Evolutionary conservation across 2,888 invertebrate genomes (phyloP).

Genomic region (Lobophora halterata): DNA sequence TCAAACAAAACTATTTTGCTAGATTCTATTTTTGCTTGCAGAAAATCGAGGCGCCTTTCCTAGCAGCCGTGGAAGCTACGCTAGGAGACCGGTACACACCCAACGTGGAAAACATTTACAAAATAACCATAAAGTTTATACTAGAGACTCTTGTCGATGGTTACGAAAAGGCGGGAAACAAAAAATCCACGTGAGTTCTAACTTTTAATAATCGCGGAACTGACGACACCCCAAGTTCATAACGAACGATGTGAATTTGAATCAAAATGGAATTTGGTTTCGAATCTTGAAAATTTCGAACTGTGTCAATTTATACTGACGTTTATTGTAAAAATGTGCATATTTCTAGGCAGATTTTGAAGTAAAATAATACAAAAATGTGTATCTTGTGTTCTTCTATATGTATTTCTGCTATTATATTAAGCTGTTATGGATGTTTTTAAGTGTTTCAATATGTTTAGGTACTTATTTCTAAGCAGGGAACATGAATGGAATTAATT

Average conservation of each 20-base stretch:
- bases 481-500: constrained; percentile 40
- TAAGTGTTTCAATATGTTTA: too few relatives aligned
- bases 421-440: constrained; percentile 18
- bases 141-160: constrained; percentile 92
- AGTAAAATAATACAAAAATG: constrained; percentile 1
- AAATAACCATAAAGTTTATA: constrained; percentile 94
- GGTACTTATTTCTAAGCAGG: constrained; percentile 37
- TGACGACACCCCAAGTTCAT: constrained; percentile 5
- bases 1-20: constrained; percentile 28
- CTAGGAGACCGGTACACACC: constrained; percentile 94
- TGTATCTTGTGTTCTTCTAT: constrained; percentile 15
- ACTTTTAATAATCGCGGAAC: constrained; percentile 15
- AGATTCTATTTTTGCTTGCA: constrained; percentile 60
- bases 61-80: constrained; percentile 91
- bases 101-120: constrained; percentile 94
- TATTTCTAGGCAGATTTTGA: background rate
- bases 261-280: too few relatives aligned
- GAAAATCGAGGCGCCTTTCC: constrained; percentile 95
- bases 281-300: too few relatives aligned
- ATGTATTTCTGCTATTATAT: constrained; percentile 16
- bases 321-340: constrained; percentile 5
- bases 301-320: constrained; percentile 27
- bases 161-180: constrained; percentile 80
- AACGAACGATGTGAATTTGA: background rate
- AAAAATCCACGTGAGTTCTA: constrained; percentile 26